Conservation (phyloP, 1,140 invertebrate genomes). For the Pachyrhynchus sulphureomaculatus region DNA sequence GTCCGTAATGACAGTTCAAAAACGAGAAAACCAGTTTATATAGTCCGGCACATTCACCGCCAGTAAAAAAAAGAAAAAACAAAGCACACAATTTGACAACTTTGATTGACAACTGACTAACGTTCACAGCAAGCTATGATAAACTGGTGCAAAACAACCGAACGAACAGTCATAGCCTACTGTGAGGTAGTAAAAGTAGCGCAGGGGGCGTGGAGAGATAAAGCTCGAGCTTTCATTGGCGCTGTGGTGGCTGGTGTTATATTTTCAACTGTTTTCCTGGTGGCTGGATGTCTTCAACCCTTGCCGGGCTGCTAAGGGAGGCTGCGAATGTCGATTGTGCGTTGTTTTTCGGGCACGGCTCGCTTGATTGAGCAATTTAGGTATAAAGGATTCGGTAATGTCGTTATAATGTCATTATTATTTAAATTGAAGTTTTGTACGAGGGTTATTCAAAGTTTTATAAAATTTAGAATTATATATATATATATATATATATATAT, state of each 20-base stretch:
- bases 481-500: too few relatives aligned
- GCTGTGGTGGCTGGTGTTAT: neutral
- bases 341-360: neutral
- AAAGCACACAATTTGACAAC: neutral
- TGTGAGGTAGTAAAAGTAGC: slow-evolving; percentile 31
- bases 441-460: too few relatives aligned
- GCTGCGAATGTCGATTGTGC: neutral
- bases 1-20: neutral
- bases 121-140: slow-evolving; percentile 12
- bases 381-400: neutral
- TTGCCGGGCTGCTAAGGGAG: neutral
- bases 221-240: slow-evolving; percentile 4
- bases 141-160: slow-evolving; percentile 31
- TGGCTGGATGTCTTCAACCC: neutral
- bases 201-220: slow-evolving; percentile 14
- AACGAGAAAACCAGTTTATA: neutral
- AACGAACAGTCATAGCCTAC: slow-evolving; percentile 18
- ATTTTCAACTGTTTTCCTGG: slow-evolving; percentile 3
- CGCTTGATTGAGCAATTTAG: slow-evolving; percentile 8
- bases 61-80: neutral
- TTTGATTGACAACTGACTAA: slow-evolving; percentile 9
- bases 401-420: neutral
- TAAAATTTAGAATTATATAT: too few relatives aligned
- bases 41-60: neutral
- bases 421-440: neutral